Base-by-base conservation (phyloP, 2,113 vertebrate species). In the Poeciliopsis occidentalis region DNA sequence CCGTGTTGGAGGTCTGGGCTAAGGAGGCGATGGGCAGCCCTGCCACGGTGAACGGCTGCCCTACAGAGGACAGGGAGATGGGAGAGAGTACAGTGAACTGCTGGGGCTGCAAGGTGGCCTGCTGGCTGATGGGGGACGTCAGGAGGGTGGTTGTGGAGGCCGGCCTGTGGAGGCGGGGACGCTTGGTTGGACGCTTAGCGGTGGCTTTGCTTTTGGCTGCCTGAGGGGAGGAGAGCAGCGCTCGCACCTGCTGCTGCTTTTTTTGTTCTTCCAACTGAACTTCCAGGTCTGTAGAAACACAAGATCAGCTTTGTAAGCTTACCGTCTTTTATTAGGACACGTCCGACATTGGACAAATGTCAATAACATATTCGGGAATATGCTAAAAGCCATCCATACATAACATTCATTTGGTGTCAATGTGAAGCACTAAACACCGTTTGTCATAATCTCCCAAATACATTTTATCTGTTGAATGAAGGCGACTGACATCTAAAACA, bases 231-330 rank as follows among this genome's bases (percentile, higher is more conserved):
- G 95, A 88, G 71, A 96, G 94, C 80, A 90, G 95, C 92, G 89
- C 95, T 91, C 89, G 95, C 92, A 89, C 94, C 93, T 90, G 88
- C 87, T 94, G 92, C 72, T 96, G 96, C 88, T 95, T 97, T 89
- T 93, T 97, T 91, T 99, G 97, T 34, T 98, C 97, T 69, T 98
- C 97, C 88, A 99, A 80, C 92, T 98, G 97, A 57, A 95, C 90
- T 84, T 98, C 98, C 89, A 99, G 92, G 73, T 95, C 97, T 99
- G 60, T 13, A 57, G 41, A 75, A 13, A 69, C 57, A 79, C 5
- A 41, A 60, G 8, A 0, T 39, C 60, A 5, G 27, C 2, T 30
- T 39, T 62, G 12, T 37, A n/a, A 12, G 6, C 13, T 30, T 15
- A 47, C 44, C 44, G 4, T 47, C 44, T 47, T 4, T 19, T 47